These are phyloP conservation scores for Brachypodius melanocephalos DNA, from an alignment of 2,113 vertebrate species.

Conservation along the genomic window DNA sequence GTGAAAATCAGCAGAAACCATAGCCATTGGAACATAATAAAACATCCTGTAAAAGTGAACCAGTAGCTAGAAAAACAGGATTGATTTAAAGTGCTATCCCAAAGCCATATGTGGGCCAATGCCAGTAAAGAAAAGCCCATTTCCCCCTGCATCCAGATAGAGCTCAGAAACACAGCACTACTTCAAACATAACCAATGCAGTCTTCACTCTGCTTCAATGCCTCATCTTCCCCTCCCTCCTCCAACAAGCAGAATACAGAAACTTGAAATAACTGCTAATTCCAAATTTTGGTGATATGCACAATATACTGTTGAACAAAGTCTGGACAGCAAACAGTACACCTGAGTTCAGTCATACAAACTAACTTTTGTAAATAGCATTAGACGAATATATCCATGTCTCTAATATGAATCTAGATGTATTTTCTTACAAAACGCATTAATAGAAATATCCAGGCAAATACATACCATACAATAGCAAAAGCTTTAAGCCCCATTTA, in stretches of 20 bases:
- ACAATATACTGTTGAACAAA: conserved; percentile 41
- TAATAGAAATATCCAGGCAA: conserved; percentile 76
- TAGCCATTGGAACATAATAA: conserved; percentile 16
- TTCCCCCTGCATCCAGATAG: background rate
- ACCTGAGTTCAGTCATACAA: conserved; percentile 75
- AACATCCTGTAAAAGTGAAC: conserved; percentile 48
- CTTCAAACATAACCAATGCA: fast-evolving
- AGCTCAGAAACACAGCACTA: background rate
- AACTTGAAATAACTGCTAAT: background rate
- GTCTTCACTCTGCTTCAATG: background rate
- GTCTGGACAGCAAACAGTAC: conserved; percentile 56
- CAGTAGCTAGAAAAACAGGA: conserved; percentile 36
- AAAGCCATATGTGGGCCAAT: conserved; percentile 6
- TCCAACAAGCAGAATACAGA: background rate
- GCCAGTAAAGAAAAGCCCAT: conserved; percentile 46
- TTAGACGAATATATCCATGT: conserved; percentile 63
- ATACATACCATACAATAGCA: conserved; percentile 72
- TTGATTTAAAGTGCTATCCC: conserved; percentile 49
- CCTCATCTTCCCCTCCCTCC: background rate
- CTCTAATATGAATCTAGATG: conserved; percentile 67
- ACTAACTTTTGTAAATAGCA: conserved; percentile 62
- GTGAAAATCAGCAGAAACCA: conserved; percentile 37
- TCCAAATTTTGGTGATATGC: background rate
- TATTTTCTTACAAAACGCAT: conserved; percentile 76
- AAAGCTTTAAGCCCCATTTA: conserved; percentile 75